Evolutionary conservation across 92 coral and sea anemone species (phyloP).

Genomic region (Micromussa lordhowensis): DNA sequence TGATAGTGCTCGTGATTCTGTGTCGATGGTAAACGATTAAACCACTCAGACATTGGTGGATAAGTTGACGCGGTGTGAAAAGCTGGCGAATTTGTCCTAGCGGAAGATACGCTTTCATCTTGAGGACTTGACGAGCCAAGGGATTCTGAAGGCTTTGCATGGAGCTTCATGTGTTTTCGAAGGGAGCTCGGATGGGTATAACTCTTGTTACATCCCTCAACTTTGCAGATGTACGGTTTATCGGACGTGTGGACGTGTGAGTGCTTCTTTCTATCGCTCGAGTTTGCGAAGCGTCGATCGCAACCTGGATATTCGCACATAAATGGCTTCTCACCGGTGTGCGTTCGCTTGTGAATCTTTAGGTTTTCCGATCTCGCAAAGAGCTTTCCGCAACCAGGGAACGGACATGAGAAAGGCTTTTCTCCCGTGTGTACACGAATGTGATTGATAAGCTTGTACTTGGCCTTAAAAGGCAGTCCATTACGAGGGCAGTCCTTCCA

Average conservation of each 20-base stretch:
- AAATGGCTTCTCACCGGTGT: conserved; percentile 99
- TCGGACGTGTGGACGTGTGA: conserved; percentile 99
- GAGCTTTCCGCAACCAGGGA: conserved; percentile 98
- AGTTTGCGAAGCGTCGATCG: conserved; percentile 99
- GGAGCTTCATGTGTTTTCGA: conserved; percentile 98
- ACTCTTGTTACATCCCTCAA: conserved; percentile 98
- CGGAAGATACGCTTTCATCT: conserved; percentile 76
- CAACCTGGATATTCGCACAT: conserved; percentile 99
- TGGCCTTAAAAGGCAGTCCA: conserved; percentile 97
- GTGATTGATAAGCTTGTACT: conserved; percentile 98
- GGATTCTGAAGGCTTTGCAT: conserved; percentile 93
- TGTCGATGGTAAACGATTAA: conserved; percentile 79
- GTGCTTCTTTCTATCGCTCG: conserved; percentile 99
- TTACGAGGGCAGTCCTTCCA: conserved; percentile 98
- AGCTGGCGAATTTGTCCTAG: conserved; percentile 74
- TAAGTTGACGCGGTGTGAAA: conserved; percentile 85
- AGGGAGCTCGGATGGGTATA: conserved; percentile 98
- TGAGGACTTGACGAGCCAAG: conserved; percentile 77
- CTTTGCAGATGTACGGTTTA: conserved; percentile 98
- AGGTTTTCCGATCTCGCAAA: conserved; percentile 99
- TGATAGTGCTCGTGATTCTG: conserved; percentile 90
- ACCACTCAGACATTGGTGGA: conserved; percentile 98
- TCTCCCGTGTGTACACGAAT: conserved; percentile 99
- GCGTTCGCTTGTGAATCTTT: conserved; percentile 98
- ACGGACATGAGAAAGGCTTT: conserved; percentile 98